phyloP scores from a whole-genome alignment of 2,797 vertebrate species.

The Enteromius paludinosus region DNA sequence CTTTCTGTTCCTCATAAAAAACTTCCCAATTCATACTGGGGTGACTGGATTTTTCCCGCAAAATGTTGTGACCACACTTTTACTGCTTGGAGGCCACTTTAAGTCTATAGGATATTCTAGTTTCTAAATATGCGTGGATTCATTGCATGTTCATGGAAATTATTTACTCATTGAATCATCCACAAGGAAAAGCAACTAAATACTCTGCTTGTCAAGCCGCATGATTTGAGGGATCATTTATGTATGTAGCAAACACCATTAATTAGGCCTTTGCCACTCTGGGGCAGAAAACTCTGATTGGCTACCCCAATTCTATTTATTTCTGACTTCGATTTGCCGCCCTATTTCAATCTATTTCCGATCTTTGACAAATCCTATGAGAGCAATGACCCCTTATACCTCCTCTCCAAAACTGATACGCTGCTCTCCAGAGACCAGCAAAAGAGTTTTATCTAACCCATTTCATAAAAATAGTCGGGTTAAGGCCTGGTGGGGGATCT shows the following conservation, averaged over 20 bases:
- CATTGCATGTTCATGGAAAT: not conserved
- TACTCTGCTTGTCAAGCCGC: not conserved
- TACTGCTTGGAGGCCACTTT: not conserved
- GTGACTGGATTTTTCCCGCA: not conserved
- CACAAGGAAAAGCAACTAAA: not conserved
- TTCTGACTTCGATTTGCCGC: slow-evolving; percentile 5
- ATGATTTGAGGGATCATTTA: slow-evolving; percentile 7
- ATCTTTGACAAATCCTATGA: slow-evolving; percentile 41
- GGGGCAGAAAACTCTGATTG: slow-evolving; percentile 8
- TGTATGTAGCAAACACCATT: not conserved
- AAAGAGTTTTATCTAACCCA: slow-evolving; percentile 71
- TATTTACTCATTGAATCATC: not conserved
- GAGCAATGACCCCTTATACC: slow-evolving; percentile 43
- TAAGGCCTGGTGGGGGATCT: slow-evolving; percentile 66
- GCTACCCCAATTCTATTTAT: slow-evolving; percentile 23
- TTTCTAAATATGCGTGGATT: not conserved
- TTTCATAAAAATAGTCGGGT: slow-evolving; percentile 76
- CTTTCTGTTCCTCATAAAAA: not conserved
- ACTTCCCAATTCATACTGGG: not conserved
- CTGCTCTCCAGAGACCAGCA: slow-evolving; percentile 60
- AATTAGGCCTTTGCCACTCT: slow-evolving; percentile 16
- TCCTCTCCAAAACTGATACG: slow-evolving; percentile 49
- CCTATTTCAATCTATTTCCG: slow-evolving; percentile 34
- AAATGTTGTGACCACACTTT: not conserved
- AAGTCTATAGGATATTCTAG: not conserved